Evolutionary conservation across 2,113 vertebrate genomes (phyloP), one percentile per base, ranked within the genome.

Genomic region (Mugil cephalus): DNA sequence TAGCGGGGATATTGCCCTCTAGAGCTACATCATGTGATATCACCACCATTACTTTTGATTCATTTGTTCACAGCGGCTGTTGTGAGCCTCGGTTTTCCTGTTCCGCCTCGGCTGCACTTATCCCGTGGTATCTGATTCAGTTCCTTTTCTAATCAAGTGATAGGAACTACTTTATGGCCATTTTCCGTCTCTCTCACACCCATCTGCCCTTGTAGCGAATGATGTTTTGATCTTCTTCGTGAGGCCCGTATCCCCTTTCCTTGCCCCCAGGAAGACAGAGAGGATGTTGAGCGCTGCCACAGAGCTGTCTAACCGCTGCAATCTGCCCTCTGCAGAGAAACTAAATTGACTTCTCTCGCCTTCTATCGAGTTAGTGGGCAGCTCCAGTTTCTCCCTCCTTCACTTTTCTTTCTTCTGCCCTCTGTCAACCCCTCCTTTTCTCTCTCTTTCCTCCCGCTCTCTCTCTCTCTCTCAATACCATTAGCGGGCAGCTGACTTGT

Each of bases 301-400:
- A 59, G 46, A 69, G 39, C 60, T 40, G 61, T 60, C 80, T 83
- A 86, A 89, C 87, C 88, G 79, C 82, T 85, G 84, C 85, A 85
- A 83, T 86, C 80, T 88, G 84, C 83, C 82, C 84, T 92, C 89
- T 91, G 89, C 90, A 87, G 66, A 78, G 74, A 79, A 80, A 79
- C 87, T 73, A 88, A 93, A 92, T 89, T 86, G 88, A 91, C 89
- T 90, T 83, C 74, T 92, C 86, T 90, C 56, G 64, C 80, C 85
- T 86, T 88, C 71, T 90, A 90, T 91, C 72, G 88, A 90, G 88
- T 93, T 92, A 89, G 80, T 54, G 73, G 81, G 51, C 83, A 59
- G 84, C 78, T 92, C 88, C 81, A 62, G 83, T 93, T 93, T 90
- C 91, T 81, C 40, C 74, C 65, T 83, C 77, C 83, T 83, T 84